Base-by-base conservation (phyloP, 2,797 vertebrate species). In the Masticophis lateralis region DNA sequence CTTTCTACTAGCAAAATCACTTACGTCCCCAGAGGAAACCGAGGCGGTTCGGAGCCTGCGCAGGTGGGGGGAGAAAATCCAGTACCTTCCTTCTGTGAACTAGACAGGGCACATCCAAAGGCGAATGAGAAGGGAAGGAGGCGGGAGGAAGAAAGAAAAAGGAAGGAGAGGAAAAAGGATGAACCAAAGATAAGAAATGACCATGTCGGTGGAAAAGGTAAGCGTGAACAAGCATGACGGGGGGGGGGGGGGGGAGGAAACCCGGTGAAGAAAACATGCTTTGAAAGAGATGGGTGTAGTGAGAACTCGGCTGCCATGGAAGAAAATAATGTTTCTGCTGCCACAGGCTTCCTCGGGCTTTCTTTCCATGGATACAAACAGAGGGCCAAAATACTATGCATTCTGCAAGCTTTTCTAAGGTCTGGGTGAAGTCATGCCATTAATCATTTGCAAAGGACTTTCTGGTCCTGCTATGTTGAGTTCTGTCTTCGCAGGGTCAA, bases 71-170 rank as follows among this genome's bases (percentile, higher is more conserved):
- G 98, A 99, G 96, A 98, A 99, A 98, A 99, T 98, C 99, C 98
- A 98, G 97, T 98, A 98, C 97, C 98, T 98, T 97, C 99, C 99
- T 94, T 99, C 98, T 89, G 98, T 98, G 97, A 99, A 99, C 99
- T 99, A 98, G 96, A 95, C 94, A 93, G 94, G 8, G 27, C 32
- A 20, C 92, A 94, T 95, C 96, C 93, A 94, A 96, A 94, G 94
- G 94, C 14, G 93, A 95, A 89, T 95, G 94, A 95, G 12, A 3
- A 94, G 97, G 96, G 94, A 95, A 60, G 96, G 94, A 86, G 96
- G 96, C 96, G 4, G 53, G 3, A 0, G 18, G 22, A 25, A 93
- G 92, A 92, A 94, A 94, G 92, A 10, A 60, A 25, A 37, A 56
- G 37, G 25, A 66, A 47, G 94, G 90, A 63, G 86, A 92, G 37